Base-by-base conservation (phyloP, 2,888 invertebrate species). In the Bedellia somnulentella region DNA sequence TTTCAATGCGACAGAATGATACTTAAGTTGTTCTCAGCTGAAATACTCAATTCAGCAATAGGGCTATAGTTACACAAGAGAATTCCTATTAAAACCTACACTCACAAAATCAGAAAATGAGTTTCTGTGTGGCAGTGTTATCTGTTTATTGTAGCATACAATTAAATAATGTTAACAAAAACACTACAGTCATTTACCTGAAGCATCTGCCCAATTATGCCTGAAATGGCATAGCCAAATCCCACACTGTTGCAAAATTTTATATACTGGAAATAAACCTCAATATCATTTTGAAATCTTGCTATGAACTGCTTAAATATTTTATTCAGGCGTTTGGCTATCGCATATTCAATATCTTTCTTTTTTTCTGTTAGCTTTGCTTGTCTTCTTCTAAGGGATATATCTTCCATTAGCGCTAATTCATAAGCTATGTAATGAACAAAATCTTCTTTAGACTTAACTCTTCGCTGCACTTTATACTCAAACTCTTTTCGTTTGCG, bases 181-280 rank as follows among this genome's bases (percentile, higher is more conserved):
- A n/a, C n/a, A n/a, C n/a, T n/a, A n/a, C n/a, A n/a, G n/a, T n/a
- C n/a, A n/a, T 14, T 32, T 45, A 83, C 83, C 70, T 80, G 79
- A 26, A 83, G 49, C 79, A 83, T 81, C 49, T 79, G 79, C 36
- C 80, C 79, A 37, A 83, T 78, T 30, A 80, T 77, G 10, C 73
- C 66, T 5, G 80, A 73, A 11, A 81, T 75, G 27, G 80, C 78
- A 30, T 67, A 52, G 14, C 70, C 57, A 41, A 78, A 80, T 5
- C 80, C 75, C 15, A 83, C 82, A 51, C 81, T 79, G 44, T 81
- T 85, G 45, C 87, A 87, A 53, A 91, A 93, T 45, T 87, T 86
- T 30, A 93, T 84, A 46, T 87, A 88, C 24, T 86, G 83, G 44
- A 87, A 76, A 82, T 88, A 90, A 32, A 92, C 71, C 39, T 83